Evolutionary conservation across 2,888 invertebrate genomes (phyloP), one percentile per base, ranked within the genome.

Genomic region (Antitype chi): DNA sequence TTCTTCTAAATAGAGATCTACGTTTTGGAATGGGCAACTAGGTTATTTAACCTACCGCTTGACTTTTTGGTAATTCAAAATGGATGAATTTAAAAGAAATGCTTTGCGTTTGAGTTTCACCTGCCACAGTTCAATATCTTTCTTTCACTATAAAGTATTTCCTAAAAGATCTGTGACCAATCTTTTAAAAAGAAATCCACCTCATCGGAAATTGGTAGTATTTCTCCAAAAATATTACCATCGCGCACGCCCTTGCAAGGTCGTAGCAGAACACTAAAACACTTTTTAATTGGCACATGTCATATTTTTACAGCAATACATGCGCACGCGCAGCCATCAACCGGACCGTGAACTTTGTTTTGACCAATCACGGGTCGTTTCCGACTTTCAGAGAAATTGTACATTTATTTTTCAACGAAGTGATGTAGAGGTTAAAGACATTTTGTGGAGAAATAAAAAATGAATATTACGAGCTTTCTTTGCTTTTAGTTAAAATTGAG

Each of bases 261-360:
- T 82, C 81, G 75, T 15, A 6, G 15, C 43, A n/a, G 49, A 38
- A 52, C 62, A 70, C 59, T 78, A 81, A 83, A 68, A 81, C 75
- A 76, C 63, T 74, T 64, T 75, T 77, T 84, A 81, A 85, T 85
- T 87, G 79, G 77, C 82, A 70, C 84, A 23, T 78, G 71, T 81
- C 62, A 73, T 76, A 64, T 60, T 74, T 74, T 68, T 68, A 62
- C 76, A 78, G 64, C 52, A 57, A 76, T 64, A 78, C 78, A 70
- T 63, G 78, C 79, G 77, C 81, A 20, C 6, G 81, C 69, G 64
- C 81, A 76, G 77, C 76, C 71, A 83, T 88, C 82, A 85, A 81
- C 28, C 81, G 86, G 76, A 47, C 85, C 84, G 68, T 86, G 89
- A 90, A 88, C 89, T 88, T 84, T 55, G 69, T 71, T 79, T 72